Evolutionary conservation across 2,888 invertebrate species (phyloP).

Genomic region (Archaeoteleia sp.): DNA sequence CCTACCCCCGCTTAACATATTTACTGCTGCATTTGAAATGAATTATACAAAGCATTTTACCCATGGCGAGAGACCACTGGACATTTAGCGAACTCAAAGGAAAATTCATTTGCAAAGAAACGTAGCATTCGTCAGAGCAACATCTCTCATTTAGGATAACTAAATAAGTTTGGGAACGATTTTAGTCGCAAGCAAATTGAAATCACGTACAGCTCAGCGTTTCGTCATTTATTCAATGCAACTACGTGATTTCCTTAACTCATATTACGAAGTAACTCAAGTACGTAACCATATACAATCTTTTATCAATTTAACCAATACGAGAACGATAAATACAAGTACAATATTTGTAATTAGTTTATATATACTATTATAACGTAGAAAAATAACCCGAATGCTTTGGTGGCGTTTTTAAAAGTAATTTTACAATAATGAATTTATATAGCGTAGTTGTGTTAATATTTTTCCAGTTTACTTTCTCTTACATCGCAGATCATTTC

Average conservation of each 20-base stretch:
- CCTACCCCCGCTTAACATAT: slow-evolving; percentile 61
- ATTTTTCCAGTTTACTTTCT: background rate
- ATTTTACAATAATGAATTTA: background rate
- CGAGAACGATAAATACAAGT: too few species aligned
- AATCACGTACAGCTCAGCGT: background rate
- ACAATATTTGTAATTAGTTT: too few species aligned
- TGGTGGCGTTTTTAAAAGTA: too few species aligned
- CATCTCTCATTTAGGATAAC: slow-evolving; percentile 18
- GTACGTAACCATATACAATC: too few species aligned
- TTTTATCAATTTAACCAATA: too few species aligned
- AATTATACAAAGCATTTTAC: background rate
- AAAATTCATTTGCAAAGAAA: slow-evolving; percentile 33
- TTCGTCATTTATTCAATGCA: slow-evolving; percentile 1
- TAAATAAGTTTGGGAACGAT: slow-evolving; percentile 17
- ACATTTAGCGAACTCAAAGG: slow-evolving; percentile 8
- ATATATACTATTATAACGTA: too few species aligned
- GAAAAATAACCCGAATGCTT: too few species aligned
- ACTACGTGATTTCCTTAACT: too few species aligned
- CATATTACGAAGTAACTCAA: too few species aligned
- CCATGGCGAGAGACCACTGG: too few species aligned
- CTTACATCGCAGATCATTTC: background rate
- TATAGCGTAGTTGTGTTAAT: too few species aligned
- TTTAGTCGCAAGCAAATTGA: slow-evolving; percentile 17
- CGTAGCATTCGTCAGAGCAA: slow-evolving; percentile 10
- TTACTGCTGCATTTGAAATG: background rate